Conservation (phyloP, 2,888 invertebrate genomes). For the Gastracanthus pulcherrimus region DNA sequence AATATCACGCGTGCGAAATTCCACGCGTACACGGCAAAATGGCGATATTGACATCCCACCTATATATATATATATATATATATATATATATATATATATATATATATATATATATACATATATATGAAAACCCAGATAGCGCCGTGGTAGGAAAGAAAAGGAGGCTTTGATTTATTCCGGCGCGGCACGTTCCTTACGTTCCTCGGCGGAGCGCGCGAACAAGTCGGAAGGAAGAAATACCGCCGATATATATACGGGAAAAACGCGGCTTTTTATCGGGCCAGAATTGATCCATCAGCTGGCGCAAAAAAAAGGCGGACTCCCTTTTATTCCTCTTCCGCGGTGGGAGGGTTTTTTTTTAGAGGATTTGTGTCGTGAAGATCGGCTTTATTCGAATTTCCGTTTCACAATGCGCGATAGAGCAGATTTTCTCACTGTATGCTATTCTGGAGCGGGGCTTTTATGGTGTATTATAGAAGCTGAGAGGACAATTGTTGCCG, state of each 20-base stretch:
- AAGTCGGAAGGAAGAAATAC: conserved; percentile 42
- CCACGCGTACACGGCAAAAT: background rate
- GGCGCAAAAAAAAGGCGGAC: background rate
- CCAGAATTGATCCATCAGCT: conserved; percentile 42
- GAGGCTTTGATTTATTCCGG: conserved; percentile 43
- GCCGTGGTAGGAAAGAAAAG: too few species aligned
- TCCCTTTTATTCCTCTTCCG: background rate
- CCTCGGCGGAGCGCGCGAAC: background rate
- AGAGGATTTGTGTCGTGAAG: background rate
- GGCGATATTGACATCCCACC: conserved; percentile 23
- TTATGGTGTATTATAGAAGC: background rate
- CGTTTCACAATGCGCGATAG: too few species aligned
- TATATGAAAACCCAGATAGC: background rate
- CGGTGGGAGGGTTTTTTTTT: background rate
- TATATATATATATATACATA: too few species aligned
- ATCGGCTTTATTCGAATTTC: conserved; percentile 19
- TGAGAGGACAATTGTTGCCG: background rate
- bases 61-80: too few species aligned
- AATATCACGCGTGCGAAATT: background rate
- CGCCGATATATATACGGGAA: background rate
- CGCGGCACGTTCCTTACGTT: conserved; percentile 41
- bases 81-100: too few species aligned
- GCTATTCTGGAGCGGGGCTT: background rate
- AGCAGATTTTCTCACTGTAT: background rate
- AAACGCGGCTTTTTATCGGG: conserved; percentile 32